phyloP scores from a whole-genome alignment of 2,797 vertebrate genomes.

The Hippopotamyrus pictus region DNA sequence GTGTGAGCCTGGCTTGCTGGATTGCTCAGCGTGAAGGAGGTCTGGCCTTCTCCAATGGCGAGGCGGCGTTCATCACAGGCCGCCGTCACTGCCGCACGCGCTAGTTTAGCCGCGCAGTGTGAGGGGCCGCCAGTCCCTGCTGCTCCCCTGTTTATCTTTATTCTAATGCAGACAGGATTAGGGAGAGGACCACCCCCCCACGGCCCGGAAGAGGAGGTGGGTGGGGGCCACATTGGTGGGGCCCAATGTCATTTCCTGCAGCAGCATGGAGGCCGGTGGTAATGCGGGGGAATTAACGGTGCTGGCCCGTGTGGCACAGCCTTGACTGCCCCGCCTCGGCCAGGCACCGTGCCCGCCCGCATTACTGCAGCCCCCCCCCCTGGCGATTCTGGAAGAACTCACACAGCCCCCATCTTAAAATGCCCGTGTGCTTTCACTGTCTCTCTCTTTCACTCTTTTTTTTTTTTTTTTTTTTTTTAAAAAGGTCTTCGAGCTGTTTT shows the following conservation, averaged over 20 bases:
- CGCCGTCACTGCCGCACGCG: conserved; percentile 26
- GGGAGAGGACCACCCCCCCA: not conserved
- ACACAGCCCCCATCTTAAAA: not conserved
- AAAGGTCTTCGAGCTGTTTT: not conserved
- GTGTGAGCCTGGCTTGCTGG: not conserved
- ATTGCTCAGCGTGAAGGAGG: conserved; percentile 9
- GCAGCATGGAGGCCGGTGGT: conserved; percentile 39
- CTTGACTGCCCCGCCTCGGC: conserved; percentile 8
- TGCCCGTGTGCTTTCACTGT: not conserved
- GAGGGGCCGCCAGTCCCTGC: conserved; percentile 23
- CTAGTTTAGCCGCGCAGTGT: conserved; percentile 37
- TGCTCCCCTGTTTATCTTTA: conserved; percentile 36
- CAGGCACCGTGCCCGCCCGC: not conserved
- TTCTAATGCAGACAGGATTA: conserved; percentile 42
- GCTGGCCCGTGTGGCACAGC: conserved; percentile 23
- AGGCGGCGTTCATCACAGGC: conserved; percentile 6
- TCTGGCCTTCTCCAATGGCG: not conserved
- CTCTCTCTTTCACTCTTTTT: not conserved
- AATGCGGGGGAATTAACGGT: conserved; percentile 40
- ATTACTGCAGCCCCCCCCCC: not conserved
- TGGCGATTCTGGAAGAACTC: not conserved
- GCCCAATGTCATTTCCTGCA: conserved; percentile 44
- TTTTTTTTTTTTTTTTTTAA: not conserved
- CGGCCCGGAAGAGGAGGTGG: conserved; percentile 29
- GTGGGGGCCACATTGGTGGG: conserved; percentile 41